Percentiles rank a stretch among this genome's conserved stretches.
These are phyloP conservation scores for Aproaerema taeniolella DNA, from an alignment of 2,888 invertebrate species.

Conservation along the genomic window DNA sequence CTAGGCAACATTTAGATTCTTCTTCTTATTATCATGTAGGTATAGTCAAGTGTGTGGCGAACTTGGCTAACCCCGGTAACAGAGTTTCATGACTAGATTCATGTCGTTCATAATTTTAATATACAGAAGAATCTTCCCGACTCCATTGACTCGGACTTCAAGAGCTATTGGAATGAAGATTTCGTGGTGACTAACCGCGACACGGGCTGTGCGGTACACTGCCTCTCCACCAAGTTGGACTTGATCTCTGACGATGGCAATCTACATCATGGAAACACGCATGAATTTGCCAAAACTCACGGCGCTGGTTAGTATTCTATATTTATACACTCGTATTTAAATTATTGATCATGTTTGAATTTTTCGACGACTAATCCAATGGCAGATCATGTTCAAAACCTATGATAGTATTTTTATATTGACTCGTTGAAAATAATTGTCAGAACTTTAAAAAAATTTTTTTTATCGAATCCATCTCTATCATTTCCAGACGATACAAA, in stretches of 20 bases:
- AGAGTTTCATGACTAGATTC: too few species aligned
- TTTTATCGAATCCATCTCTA: too few species aligned
- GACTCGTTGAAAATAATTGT: too few species aligned
- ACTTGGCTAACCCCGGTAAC: too few species aligned
- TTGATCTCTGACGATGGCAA: conserved; percentile 43
- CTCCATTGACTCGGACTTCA: conserved; percentile 34
- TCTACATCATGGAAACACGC: conserved; percentile 53
- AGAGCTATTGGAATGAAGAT: conserved; percentile 48
- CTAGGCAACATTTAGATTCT: too few species aligned
- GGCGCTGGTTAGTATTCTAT: conserved; percentile 55
- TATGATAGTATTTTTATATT: not conserved
- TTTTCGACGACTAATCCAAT: not conserved
- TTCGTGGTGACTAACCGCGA: conserved; percentile 32
- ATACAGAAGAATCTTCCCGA: conserved; percentile 39
- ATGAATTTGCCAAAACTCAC: conserved; percentile 48
- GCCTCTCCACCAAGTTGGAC: conserved; percentile 49
- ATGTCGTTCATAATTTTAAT: too few species aligned
- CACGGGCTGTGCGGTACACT: conserved; percentile 52
- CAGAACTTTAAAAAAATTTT: too few species aligned
- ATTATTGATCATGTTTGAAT: too few species aligned
- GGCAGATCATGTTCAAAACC: not conserved
- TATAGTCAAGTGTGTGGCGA: too few species aligned
- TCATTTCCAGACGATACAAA: conserved; percentile 41
- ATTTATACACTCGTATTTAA: too few species aligned
- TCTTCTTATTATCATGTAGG: too few species aligned